Base-by-base conservation (phyloP, 1,140 invertebrate species). In the Holcopasites calliopsidis region DNA sequence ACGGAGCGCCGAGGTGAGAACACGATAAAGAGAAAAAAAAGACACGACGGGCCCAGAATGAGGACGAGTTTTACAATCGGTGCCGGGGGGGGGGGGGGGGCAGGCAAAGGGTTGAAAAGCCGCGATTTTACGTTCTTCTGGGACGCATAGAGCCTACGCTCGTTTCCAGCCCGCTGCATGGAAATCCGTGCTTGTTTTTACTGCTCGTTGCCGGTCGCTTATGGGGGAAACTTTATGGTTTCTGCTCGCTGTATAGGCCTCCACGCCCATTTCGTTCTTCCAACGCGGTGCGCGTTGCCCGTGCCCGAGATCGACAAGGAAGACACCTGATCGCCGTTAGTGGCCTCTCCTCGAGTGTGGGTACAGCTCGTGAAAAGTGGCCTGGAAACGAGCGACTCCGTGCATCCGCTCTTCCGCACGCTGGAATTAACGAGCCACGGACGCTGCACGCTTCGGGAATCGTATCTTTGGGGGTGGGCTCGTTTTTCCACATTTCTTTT, bases 211-310 rank as follows among this genome's bases (percentile, higher is more conserved):
- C 80, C 73, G 75, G 70, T 76, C 77, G 84, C 83, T 87, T 88
- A 88, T 84, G 77, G 85, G 79, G 79, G 85, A 88, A 89, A 86
- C 83, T 90, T 91, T 90, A 91, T 87, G 89, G 82, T 80, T 81
- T 77, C 82, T 77, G 52, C 21, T 42, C 23, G 58, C 7, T n/a
- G 31, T 38, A 21, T 69, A 50, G 49, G 35, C 54, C 11, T 18
- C 31, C 54, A 65, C 77, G 76, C 82, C 80, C 82, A 74, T 83
- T 82, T 70, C 23, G 54, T 68, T 57, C 31, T 28, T 55, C 66
- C 16, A 52, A 52, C 44, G 44, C 58, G 68, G 49, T 47, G 50
- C 44, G 28, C 23, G 8, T 2, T 62, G 40, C 21, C 26, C 18
- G 31, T 21, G 70, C 38, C 52, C 52, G 23, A 58, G 61, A 75